Conservation (phyloP, 2,888 invertebrate species). For the Carabus problematicus region DNA sequence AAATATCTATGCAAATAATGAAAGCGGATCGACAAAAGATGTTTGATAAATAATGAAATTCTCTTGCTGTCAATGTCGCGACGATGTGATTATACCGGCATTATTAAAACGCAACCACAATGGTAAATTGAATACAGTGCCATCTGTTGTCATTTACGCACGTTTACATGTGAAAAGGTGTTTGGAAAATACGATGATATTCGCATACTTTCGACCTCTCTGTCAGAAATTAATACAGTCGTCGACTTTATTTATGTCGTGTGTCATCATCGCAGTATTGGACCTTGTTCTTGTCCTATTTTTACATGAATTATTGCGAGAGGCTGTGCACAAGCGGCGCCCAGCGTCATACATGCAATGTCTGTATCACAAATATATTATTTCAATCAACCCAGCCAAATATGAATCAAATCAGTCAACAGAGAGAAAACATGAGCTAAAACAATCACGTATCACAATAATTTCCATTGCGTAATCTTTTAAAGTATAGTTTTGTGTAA, state of each 20-base stretch:
- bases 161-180: neutral
- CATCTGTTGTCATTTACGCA: neutral
- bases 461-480: no score
- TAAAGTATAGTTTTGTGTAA: neutral
- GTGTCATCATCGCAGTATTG: slow-evolving; percentile 28
- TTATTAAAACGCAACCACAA: neutral
- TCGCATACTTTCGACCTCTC: neutral
- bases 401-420: no score
- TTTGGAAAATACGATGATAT: neutral
- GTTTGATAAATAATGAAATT: no score
- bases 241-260: slow-evolving; percentile 31
- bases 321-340: slow-evolving; percentile 26
- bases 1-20: no score
- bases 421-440: neutral
- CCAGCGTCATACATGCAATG: neutral
- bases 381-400: no score
- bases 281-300: slow-evolving; percentile 33
- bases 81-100: no score
- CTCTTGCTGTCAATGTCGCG: no score
- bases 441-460: no score
- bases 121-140: neutral
- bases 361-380: no score
- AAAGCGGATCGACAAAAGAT: no score
- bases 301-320: slow-evolving; percentile 35
- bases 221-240: slow-evolving; percentile 22